phyloP scores from a whole-genome alignment of 2,888 invertebrate genomes.

The Xestobium rufovillosum region DNA sequence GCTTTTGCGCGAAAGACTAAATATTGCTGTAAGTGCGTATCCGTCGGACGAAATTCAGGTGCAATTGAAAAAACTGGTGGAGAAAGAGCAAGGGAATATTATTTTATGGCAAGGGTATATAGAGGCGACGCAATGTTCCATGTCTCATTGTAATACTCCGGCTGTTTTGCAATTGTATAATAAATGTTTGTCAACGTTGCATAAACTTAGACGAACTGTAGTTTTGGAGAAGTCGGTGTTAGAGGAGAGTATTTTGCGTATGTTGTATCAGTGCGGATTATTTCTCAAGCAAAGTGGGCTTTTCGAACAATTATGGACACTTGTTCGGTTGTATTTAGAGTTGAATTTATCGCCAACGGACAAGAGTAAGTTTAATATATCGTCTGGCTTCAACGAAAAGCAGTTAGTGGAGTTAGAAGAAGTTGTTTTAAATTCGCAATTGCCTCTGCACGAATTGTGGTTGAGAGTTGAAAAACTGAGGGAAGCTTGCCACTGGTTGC shows the following conservation, averaged over 20 bases:
- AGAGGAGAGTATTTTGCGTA: conserved; percentile 40
- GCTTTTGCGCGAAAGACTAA: conserved; percentile 46
- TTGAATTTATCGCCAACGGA: conserved; percentile 51
- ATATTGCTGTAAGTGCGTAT: conserved; percentile 45
- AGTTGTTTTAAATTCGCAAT: conserved; percentile 50
- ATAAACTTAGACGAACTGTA: conserved; percentile 38
- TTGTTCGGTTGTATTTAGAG: conserved; percentile 60
- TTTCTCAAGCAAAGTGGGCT: conserved; percentile 65
- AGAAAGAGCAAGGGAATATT: conserved; percentile 45
- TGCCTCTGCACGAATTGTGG: conserved; percentile 70
- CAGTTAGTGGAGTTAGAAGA: conserved; percentile 55
- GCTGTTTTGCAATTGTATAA: conserved; percentile 52
- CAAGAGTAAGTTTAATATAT: conserved; percentile 28
- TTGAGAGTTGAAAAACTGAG: conserved; percentile 64
- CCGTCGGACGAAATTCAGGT: conserved; percentile 53
- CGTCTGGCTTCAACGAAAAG: conserved; percentile 40
- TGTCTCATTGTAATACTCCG: conserved; percentile 55
- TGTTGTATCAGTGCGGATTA: conserved; percentile 49
- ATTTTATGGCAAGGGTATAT: conserved; percentile 49
- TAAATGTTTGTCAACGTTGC: conserved; percentile 44
- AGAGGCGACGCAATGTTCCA: conserved; percentile 48
- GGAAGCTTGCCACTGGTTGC: conserved; percentile 65
- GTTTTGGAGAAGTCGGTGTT: conserved; percentile 35
- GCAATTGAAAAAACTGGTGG: conserved; percentile 43
- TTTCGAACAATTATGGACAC: conserved; percentile 67